Evolutionary conservation across 1,140 invertebrate species (phyloP).

Genomic region (Trachymyrmex septentrionalis): DNA sequence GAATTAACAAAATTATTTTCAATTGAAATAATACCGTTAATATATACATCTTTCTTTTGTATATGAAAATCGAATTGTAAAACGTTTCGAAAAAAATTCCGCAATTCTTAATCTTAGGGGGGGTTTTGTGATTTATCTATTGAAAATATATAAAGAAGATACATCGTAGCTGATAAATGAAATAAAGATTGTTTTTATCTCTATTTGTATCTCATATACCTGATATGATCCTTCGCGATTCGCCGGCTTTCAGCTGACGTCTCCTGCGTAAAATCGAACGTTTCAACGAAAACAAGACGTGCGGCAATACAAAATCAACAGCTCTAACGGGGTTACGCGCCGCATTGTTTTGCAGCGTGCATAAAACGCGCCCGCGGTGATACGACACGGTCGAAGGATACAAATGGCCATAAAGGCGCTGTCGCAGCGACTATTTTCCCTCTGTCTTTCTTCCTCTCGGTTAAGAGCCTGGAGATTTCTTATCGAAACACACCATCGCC

Average conservation of each 20-base stretch:
- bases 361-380: constrained; percentile 22
- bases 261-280: neutral
- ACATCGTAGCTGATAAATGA: neutral
- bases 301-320: neutral
- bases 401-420: constrained; percentile 4
- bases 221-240: neutral
- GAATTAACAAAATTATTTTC: too few species aligned
- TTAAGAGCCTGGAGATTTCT: neutral
- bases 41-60: too few species aligned
- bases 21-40: too few species aligned
- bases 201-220: neutral
- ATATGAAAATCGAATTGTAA: neutral
- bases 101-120: neutral
- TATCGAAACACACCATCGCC: constrained; percentile 9
- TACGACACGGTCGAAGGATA: constrained; percentile 30
- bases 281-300: constrained; percentile 14
- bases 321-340: constrained; percentile 24
- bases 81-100: neutral
- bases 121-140: neutral
- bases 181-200: neutral
- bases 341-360: constrained; percentile 28
- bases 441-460: neutral
- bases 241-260: neutral
- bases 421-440: constrained; percentile 31
- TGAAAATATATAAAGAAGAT: neutral